phyloP scores from a whole-genome alignment of 2,888 invertebrate species.

The Eulithis prunata region DNA sequence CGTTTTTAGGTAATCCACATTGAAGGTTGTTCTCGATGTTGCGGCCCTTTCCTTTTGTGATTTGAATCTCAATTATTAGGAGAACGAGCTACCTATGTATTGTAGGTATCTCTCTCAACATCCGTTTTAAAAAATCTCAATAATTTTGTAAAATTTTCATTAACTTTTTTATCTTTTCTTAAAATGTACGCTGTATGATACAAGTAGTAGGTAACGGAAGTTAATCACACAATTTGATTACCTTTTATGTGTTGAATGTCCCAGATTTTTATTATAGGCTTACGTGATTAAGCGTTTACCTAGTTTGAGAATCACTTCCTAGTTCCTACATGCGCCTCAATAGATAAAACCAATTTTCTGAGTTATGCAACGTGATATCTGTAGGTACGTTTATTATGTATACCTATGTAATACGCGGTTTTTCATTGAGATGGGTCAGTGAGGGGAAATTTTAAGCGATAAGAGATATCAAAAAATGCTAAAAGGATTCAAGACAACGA shows the following conservation, averaged over 20 bases:
- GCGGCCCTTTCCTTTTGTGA: constrained; percentile 61
- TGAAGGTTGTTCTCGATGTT: constrained; percentile 55
- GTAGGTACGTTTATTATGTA: too few relatives aligned
- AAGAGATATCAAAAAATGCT: too few relatives aligned
- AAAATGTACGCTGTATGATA: neutral
- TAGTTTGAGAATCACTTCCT: constrained; percentile 31
- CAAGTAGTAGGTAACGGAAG: constrained; percentile 28
- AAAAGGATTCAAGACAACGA: too few relatives aligned
- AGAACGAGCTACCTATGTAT: constrained; percentile 7
- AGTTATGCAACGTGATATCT: constrained; percentile 30
- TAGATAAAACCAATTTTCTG: constrained; percentile 26
- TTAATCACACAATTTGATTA: constrained; percentile 26
- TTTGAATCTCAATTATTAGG: constrained; percentile 50
- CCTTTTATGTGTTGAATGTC: constrained; percentile 35
- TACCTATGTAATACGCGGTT: too few relatives aligned
- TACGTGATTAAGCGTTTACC: constrained; percentile 40
- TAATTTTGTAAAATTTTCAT: constrained; percentile 18
- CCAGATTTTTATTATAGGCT: constrained; percentile 38
- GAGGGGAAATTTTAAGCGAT: too few relatives aligned
- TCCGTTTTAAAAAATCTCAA: neutral
- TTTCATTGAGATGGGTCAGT: too few relatives aligned
- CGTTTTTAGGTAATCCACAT: constrained; percentile 59
- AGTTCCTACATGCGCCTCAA: constrained; percentile 24
- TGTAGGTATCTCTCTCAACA: too few relatives aligned
- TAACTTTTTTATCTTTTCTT: neutral